Percentiles rank a stretch among this genome's conserved stretches.
These are phyloP conservation scores for Coregonus sp. DNA, from an alignment of 2,797 vertebrate genomes.

Conservation along the genomic window DNA sequence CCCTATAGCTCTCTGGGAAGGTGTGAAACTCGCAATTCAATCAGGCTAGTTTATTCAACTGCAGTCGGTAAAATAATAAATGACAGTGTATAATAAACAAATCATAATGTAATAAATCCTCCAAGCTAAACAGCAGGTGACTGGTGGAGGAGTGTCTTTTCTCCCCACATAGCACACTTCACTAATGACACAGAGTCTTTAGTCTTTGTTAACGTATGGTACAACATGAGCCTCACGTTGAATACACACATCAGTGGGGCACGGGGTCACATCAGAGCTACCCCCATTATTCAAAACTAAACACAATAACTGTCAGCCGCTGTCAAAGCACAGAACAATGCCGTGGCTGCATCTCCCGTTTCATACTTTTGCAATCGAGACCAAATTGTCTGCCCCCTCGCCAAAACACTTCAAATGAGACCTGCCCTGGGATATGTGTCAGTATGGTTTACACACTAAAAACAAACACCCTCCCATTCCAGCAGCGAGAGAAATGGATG, in stretches of 20 bases:
- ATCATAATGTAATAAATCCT: conserved; percentile 50
- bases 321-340: conserved; percentile 43
- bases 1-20: conserved; percentile 7
- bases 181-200: neutral
- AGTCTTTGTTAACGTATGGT: conserved; percentile 33
- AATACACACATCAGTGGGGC: conserved; percentile 32
- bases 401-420: conserved; percentile 42
- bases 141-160: conserved; percentile 27
- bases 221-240: conserved; percentile 27
- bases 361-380: conserved; percentile 37
- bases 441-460: conserved; percentile 62
- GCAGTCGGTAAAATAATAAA: conserved; percentile 48
- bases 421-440: conserved; percentile 55
- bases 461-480: conserved; percentile 66
- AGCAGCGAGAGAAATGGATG: conserved; percentile 61
- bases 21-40: conserved; percentile 23
- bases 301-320: conserved; percentile 60
- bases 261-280: conserved; percentile 15
- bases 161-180: conserved; percentile 8
- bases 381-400: conserved; percentile 27
- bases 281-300: conserved; percentile 51
- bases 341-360: conserved; percentile 31
- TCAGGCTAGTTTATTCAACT: conserved; percentile 36
- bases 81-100: conserved; percentile 44
- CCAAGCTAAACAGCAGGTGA: conserved; percentile 42